Evolutionary conservation across 2,113 vertebrate genomes (phyloP).

Genomic region (Delphinus delphis): DNA sequence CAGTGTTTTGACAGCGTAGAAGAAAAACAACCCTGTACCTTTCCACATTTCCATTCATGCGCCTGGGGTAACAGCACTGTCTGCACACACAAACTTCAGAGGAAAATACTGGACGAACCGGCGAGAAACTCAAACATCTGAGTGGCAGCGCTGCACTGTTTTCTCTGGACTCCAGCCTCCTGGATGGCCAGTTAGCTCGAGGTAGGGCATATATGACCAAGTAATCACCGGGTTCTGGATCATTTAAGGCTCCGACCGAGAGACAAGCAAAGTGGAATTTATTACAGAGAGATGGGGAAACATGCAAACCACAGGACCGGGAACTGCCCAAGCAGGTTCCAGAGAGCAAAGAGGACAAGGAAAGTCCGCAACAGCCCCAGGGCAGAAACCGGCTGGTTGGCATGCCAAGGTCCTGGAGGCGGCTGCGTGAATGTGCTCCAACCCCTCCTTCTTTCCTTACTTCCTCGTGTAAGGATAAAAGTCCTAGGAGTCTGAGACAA

Average conservation of each 20-base stretch:
- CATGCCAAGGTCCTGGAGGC: not conserved
- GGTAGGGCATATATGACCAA: not conserved
- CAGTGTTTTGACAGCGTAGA: not conserved
- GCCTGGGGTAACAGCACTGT: not conserved
- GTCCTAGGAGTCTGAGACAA: not conserved
- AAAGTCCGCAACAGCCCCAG: not conserved
- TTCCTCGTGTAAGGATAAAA: not conserved
- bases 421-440: not conserved
- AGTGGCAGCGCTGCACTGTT: too few species aligned
- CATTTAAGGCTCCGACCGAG: not conserved
- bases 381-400: not conserved
- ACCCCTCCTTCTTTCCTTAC: not conserved
- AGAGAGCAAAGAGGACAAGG: not conserved
- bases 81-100: not conserved
- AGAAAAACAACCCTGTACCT: accelerated
- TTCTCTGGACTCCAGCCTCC: not conserved
- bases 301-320: not conserved
- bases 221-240: not conserved
- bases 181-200: not conserved
- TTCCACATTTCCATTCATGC: accelerated
- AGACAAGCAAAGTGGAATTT: not conserved
- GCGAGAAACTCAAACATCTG: not conserved
- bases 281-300: not conserved
- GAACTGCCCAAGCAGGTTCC: not conserved
- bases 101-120: not conserved